Evolutionary conservation across 1,140 invertebrate genomes (phyloP).

Genomic region (Araneus ventricosus): DNA sequence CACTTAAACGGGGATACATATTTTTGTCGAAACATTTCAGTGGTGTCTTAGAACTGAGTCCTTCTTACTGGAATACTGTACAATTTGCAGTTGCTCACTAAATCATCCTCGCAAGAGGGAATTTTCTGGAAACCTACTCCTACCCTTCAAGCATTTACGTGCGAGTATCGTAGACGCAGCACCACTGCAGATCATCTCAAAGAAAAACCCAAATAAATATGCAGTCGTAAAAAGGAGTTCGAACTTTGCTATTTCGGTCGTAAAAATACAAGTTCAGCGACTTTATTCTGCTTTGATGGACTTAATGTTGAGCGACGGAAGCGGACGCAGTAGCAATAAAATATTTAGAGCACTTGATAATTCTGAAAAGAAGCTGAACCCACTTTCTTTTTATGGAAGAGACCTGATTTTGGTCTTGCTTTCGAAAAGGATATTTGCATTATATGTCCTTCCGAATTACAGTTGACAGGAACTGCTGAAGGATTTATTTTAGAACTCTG

Average conservation of each 20-base stretch:
- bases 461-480: background rate
- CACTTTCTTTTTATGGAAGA: conserved; percentile 63
- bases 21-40: too few species aligned
- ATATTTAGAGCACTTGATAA: conserved; percentile 71
- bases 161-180: background rate
- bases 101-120: background rate
- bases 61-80: too few species aligned
- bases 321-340: conserved; percentile 61
- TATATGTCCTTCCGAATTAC: background rate
- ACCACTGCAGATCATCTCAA: conserved; percentile 32
- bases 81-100: background rate
- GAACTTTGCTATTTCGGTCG: conserved; percentile 69
- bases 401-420: conserved; percentile 33
- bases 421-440: conserved; percentile 17
- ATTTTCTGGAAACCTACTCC: background rate
- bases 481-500: background rate
- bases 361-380: conserved; percentile 62
- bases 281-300: conserved; percentile 62
- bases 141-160: background rate
- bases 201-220: conserved; percentile 65
- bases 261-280: conserved; percentile 67
- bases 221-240: conserved; percentile 65
- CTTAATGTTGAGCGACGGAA: conserved; percentile 48
- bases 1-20: too few species aligned
- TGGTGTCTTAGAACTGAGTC: too few species aligned